Evolutionary conservation across 2,888 invertebrate genomes (phyloP), one percentile per base, ranked within the genome.

Genomic region (Cryptus armator): DNA sequence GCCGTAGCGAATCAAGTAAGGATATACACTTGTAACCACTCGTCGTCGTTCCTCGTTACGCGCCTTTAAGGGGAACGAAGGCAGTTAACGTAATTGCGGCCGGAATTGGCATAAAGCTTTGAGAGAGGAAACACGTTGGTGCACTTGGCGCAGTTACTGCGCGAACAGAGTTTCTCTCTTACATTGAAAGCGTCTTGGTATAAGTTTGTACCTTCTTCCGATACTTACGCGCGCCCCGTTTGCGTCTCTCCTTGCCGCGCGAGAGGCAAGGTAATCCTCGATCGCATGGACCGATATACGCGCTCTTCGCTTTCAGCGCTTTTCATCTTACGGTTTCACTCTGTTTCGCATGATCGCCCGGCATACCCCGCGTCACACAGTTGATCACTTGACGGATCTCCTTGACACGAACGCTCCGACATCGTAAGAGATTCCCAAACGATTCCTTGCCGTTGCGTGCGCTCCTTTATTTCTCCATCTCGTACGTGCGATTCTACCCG

Each of bases 61-160:
- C 82, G 78, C 78, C 83, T 84, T 85, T 85, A 82, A 84, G 79
- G 86, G 72, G 86, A 84, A 77, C 79, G 64, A 59, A 81, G 84
- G 83, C 80, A 85, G 84, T 85, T 87, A 83, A 83, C 83, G 85
- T 86, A 87, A 87, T 87, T 86, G 86, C 84, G 66, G 37, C 79
- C 76, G 83, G 81, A 87, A 87, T 87, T 86, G 87, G 86, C 85
- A 87, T 87, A 81, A 87, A 83, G 75, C 84, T 79, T 76, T 44
- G 80, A 64, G 44, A 56, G 66, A 74, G 83, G 79, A 78, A 75
- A 82, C 71, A 83, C 75, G 68, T 76, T 43, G 56, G 44, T 66
- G 48, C 37, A n/a, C 51, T 56, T 24, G 53, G 32, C 5, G 37
- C 37, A 9, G 5, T 37, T 9, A 9, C 37, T 37, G 37, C 7